Conservation (phyloP, 1,140 invertebrate genomes). For the Metaphire vulgaris region DNA sequence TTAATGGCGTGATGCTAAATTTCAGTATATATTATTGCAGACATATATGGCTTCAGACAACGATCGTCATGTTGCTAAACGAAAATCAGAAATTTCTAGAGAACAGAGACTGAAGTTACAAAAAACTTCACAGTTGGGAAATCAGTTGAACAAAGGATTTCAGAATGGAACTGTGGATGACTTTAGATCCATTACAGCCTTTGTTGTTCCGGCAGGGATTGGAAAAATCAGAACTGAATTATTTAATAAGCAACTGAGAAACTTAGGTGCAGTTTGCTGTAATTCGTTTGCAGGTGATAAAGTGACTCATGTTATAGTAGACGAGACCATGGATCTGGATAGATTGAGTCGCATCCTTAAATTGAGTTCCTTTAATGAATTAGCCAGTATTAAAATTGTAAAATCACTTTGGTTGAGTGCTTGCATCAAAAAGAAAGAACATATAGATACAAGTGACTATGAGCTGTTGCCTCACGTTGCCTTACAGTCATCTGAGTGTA, state of each 20-base stretch:
- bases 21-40: too few species aligned
- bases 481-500: too few species aligned
- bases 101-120: too few species aligned
- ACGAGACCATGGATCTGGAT: conserved; percentile 45
- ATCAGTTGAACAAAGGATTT: background rate
- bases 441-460: conserved; percentile 31
- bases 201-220: conserved; percentile 44
- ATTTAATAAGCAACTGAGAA: conserved; percentile 42
- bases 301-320: conserved; percentile 40
- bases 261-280: conserved; percentile 36
- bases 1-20: too few species aligned
- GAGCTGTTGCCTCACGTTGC: conserved; percentile 18
- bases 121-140: too few species aligned
- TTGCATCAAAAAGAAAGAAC: conserved; percentile 41
- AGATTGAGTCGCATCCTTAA: conserved; percentile 40
- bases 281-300: conserved; percentile 26
- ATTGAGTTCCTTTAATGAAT: conserved; percentile 32
- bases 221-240: conserved; percentile 44
- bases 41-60: too few species aligned
- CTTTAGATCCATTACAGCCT: conserved; percentile 27
- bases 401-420: conserved; percentile 47
- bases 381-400: conserved; percentile 34
- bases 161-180: background rate
- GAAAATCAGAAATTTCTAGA: too few species aligned
- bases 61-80: too few species aligned